Base-by-base conservation (phyloP, 2,888 invertebrate species). In the Dryobota labecula region DNA sequence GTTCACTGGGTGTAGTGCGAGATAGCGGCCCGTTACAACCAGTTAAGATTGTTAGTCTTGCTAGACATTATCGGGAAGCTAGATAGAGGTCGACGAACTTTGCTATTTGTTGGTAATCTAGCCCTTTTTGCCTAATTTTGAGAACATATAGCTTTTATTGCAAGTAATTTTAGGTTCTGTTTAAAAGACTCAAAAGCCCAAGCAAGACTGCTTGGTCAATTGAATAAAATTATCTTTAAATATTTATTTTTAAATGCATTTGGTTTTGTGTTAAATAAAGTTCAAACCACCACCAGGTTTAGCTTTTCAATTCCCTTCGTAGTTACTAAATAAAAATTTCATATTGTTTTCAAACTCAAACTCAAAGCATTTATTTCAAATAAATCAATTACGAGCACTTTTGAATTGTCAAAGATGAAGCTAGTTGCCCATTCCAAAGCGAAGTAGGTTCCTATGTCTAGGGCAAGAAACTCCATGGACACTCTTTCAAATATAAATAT, bases 1-100 rank as follows among this genome's bases (percentile, higher is more conserved):
- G 82, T 72, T 83, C 84, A 84, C 36, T 78, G 78, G 63, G 65
- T 69, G 62, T 70, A 76, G 73, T 49, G 24, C 53, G 53, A 74
- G 82, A 80, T 83, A 83, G 70, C 24, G 67, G 47, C 62, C 78
- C 38, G 72, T 66, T 60, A 82, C 82, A 66, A 69, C 82, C 47
- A 66, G 82, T 80, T 80, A 66, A 80, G 80, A 80, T 73, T 65
- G 70, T 73, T 72, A 62, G 70, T 69, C 45, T 56, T 54, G 18
- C 49, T 41, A 57, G 70, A 74, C 79, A 51, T 51, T 78, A 83
- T 82, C 83, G 53, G 49, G 20, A 67, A 77, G 61, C 43, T 36
- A 57, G 61, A 57, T 36, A 57, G 61, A 57, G 80, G 72, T 57
- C 85, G 36, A 45, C n/a, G 80, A 82, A 67, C 83, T 67, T 61